Percentiles rank a stretch among this genome's conserved stretches.
Conservation (phyloP, 2,888 invertebrate genomes). For the Parthenolecanium corni region DNA sequence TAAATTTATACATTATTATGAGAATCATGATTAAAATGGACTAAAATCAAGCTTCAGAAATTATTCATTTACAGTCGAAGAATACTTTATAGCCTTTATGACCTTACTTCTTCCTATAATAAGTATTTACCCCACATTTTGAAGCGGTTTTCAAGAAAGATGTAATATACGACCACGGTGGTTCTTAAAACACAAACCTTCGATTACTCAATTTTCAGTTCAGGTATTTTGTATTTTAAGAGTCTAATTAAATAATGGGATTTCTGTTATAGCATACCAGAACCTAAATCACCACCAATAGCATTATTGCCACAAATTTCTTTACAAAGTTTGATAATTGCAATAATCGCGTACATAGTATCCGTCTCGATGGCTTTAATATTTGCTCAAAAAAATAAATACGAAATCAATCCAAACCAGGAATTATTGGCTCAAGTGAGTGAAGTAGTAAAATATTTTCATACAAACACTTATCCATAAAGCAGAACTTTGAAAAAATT, state of each 20-base stretch:
- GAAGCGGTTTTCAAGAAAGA: too few relatives aligned
- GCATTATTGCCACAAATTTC: slow-evolving; percentile 48
- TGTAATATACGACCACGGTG: too few relatives aligned
- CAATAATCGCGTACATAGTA: slow-evolving; percentile 65
- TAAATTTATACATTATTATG: too few relatives aligned
- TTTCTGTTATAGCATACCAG: slow-evolving; percentile 48
- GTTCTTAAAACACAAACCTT: too few relatives aligned
- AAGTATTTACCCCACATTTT: too few relatives aligned
- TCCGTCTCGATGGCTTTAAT: slow-evolving; percentile 71
- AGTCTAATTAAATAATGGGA: background rate
- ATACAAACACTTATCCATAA: too few relatives aligned
- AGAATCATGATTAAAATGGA: too few relatives aligned
- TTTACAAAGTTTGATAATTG: slow-evolving; percentile 55
- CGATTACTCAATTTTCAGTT: too few relatives aligned
- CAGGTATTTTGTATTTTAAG: background rate
- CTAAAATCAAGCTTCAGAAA: too few relatives aligned
- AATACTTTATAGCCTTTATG: too few relatives aligned
- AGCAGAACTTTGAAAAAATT: background rate
- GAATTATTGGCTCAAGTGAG: slow-evolving; percentile 59
- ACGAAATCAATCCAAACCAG: slow-evolving; percentile 64
- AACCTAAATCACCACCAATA: slow-evolving; percentile 50
- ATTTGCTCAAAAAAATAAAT: slow-evolving; percentile 60
- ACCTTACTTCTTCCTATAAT: too few relatives aligned
- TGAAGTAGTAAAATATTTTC: background rate
- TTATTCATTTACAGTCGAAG: too few relatives aligned